Evolutionary conservation across 2,888 invertebrate genomes (phyloP).

Genomic region (Anthrax anthrax): DNA sequence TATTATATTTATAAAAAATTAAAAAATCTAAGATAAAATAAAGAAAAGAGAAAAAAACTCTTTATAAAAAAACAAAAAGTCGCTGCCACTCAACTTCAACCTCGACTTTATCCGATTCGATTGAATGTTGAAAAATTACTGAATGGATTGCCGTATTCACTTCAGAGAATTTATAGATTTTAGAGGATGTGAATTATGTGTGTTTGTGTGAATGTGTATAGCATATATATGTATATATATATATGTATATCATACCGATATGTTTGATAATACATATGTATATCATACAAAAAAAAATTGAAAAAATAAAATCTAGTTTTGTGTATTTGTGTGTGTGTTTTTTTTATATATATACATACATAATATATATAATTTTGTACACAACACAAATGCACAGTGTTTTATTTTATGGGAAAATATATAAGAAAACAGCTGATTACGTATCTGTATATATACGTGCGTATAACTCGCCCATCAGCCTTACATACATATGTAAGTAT

Average conservation of each 20-base stretch:
- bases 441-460: no score
- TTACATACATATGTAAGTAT: no score
- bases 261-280: no score
- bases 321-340: no score
- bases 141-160: constrained; percentile 5
- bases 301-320: no score
- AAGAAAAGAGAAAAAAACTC: background rate
- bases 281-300: no score
- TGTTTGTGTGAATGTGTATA: background rate
- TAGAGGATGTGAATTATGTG: background rate
- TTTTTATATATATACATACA: no score
- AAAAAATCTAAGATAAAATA: background rate
- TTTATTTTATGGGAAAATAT: no score
- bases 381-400: no score
- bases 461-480: no score
- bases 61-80: background rate
- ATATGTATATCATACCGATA: constrained; percentile 5
- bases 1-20: background rate
- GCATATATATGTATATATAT: background rate
- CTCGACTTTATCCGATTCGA: constrained; percentile 2
- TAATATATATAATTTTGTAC: no score
- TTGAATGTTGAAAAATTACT: constrained; percentile 9
- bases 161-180: constrained; percentile 12
- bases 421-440: no score
- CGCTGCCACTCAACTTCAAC: background rate